Conservation (phyloP, 1,140 invertebrate species). For the Galendromus occidentalis region DNA sequence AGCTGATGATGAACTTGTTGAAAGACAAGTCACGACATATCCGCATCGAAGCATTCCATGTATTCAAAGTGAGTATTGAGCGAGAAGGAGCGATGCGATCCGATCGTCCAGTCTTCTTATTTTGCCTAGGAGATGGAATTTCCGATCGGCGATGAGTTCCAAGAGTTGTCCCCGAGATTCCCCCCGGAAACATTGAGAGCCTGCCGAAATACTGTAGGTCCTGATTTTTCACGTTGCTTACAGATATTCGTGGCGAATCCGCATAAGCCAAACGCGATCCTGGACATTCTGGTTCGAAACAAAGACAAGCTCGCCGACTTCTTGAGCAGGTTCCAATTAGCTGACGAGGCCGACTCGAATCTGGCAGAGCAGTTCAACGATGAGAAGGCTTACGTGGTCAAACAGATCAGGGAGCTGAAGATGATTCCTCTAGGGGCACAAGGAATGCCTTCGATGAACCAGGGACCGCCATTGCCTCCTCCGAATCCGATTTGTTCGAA, state of each 20-base stretch:
- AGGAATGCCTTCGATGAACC: neutral
- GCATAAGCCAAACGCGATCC: slow-evolving; percentile 95
- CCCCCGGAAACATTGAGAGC: too few relatives aligned
- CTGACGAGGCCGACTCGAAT: slow-evolving; percentile 59
- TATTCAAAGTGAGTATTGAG: slow-evolving; percentile 74
- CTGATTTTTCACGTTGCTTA: neutral
- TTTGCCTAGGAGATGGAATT: too few relatives aligned
- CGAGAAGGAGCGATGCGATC: too few relatives aligned
- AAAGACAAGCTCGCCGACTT: slow-evolving; percentile 98
- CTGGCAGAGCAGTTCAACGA: slow-evolving; percentile 99
- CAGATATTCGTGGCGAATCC: slow-evolving; percentile 97
- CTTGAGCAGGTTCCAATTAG: slow-evolving; percentile 78
- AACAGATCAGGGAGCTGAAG: slow-evolving; percentile 98
- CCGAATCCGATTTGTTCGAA: neutral
- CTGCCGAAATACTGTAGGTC: too few relatives aligned
- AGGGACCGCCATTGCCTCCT: neutral
- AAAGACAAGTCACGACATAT: slow-evolving; percentile 98
- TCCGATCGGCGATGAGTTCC: neutral
- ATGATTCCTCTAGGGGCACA: neutral
- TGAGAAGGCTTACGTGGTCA: slow-evolving; percentile 98
- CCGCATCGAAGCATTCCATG: slow-evolving; percentile 99
- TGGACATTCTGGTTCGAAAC: slow-evolving; percentile 93
- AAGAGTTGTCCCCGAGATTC: too few relatives aligned
- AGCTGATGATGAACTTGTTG: slow-evolving; percentile 99
- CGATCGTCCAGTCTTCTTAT: too few relatives aligned